Base-by-base conservation (phyloP, 2,888 invertebrate species). In the Branchinecta sandiegonensis region DNA sequence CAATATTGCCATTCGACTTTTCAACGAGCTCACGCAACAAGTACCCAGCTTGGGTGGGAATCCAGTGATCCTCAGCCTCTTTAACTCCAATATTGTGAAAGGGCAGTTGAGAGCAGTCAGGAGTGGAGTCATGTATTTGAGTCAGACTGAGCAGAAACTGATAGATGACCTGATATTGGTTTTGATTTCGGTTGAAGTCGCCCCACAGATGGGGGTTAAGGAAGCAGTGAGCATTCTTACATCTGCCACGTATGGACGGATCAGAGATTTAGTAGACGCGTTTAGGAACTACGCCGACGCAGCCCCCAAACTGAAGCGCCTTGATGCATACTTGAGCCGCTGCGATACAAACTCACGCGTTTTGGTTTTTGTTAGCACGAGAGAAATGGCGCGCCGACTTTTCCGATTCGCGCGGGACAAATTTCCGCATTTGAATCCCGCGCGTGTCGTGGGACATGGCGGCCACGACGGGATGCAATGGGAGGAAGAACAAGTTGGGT, bases 381-480 rank as follows among this genome's bases (percentile, higher is more conserved):
- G 66, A 12, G 66, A 66, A 66, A 17, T 66, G 13, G 46, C 47
- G 3, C 37, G 66, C 8, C 13, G 47, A 8, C 46, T 66, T 46
- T 46, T 37, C 12, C 12, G 12, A 13, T 17, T n/a, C 66, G 37
- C 47, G 13, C n/a, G 12, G 47, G 17, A 66, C 12, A 47, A 66
- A 46, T 66, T 66, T 47, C 46, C 23, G 12, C 12, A 66, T n/a
- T 46, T 66, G 47, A 66, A 66, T 47, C 66, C 66, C 1, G 37
- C 47, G 2, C 6, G 37, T 14, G 47, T 66, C 17, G 48, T 66
- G 7, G 66, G 66, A 47, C 66, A 63, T n/a, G 47, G 66, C 14
- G 66, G 66, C n/a, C 47, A 66, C 47, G 66, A 66, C 17, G 66
- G 66, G 13, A 66, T 66, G 66, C 12, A 13, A 8, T 66, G 66